A percentile compares a stretch with the other conserved stretches of the same genome.
Evolutionary conservation across 2,797 vertebrate species (phyloP).

Genomic region (Muscicapa striata): DNA sequence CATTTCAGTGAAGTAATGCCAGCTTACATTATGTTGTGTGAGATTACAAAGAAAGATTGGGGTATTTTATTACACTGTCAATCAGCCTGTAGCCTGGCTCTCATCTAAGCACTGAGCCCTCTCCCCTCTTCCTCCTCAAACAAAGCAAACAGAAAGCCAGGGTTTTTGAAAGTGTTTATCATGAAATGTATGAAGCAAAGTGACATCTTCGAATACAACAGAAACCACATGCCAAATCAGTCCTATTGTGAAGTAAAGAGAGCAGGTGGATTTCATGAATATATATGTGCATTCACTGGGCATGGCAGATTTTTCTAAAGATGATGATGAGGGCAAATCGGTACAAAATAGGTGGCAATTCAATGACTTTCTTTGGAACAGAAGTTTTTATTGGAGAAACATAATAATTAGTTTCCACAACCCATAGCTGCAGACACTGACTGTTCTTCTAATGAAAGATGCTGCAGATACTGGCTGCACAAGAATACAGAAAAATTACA

Average conservation of each 20-base stretch:
- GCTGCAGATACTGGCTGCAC: neutral
- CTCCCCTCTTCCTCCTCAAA: neutral
- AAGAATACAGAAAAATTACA: slow-evolving; percentile 54
- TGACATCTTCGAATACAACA: slow-evolving; percentile 9
- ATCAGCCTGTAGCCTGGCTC: slow-evolving; percentile 7
- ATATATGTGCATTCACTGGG: slow-evolving; percentile 5
- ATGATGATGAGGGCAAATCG: slow-evolving; percentile 13
- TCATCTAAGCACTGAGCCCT: neutral
- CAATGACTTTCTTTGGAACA: slow-evolving; percentile 43
- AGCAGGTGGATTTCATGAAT: slow-evolving; percentile 68
- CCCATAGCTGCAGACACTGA: neutral
- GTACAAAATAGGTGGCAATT: slow-evolving; percentile 32
- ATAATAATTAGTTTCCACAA: slow-evolving; percentile 10
- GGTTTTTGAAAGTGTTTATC: slow-evolving; percentile 32
- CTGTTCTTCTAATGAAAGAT: slow-evolving; percentile 37
- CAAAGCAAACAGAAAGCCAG: slow-evolving; percentile 28
- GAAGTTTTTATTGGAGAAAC: slow-evolving; percentile 63
- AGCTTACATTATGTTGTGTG: slow-evolving; percentile 5
- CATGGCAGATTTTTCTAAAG: neutral
- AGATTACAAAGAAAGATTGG: slow-evolving; percentile 62
- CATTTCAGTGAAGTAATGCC: slow-evolving; percentile 12
- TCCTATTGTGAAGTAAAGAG: slow-evolving; percentile 45
- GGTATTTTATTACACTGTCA: slow-evolving; percentile 63
- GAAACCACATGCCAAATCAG: slow-evolving; percentile 46
- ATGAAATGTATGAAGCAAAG: neutral